Evolutionary conservation across 2,888 invertebrate genomes (phyloP), one percentile per base, ranked within the genome.

Genomic region (Marasmarcha lunaedactyla): DNA sequence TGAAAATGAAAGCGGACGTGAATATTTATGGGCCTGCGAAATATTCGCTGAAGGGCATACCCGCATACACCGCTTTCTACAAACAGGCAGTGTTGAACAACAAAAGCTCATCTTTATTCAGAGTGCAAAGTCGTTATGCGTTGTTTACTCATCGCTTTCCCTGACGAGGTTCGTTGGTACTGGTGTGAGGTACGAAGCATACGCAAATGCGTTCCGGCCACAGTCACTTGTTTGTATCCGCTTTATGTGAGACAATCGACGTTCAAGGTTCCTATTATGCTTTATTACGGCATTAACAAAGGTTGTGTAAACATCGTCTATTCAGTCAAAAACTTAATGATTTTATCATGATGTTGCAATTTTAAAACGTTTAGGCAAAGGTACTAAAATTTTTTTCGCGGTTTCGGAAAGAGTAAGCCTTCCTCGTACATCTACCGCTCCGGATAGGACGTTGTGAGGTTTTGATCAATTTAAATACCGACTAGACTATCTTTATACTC

Each of bases 61-160:
- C 81, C 79, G 79, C 69, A 78, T 78, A 63, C 60, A 57, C 65
- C 68, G 63, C 83, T 81, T 83, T 83, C 83, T 79, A 77, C 72
- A 65, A 68, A 73, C 72, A 69, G 47, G 55, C 57, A 51, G 54
- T 46, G 30, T 30, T 30, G 34, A 50, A 55, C 54, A 56, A 69
- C 68, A 71, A 76, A 77, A 78, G 76, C 77, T 79, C 77, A 79
- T 81, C 77, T 63, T 63, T 81, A 83, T 81, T 74, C 78, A 64
- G 53, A 47, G 45, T 59, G 64, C 68, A 70, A 74, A 50, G 55
- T 47, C 49, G 51, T 46, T 54, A 49, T 50, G 53, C 47, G 59
- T 55, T 67, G 63, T 68, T 65, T 60, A 62, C 52, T 55, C 54
- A 64, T 48, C 63, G 71, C 81, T 81, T 83, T 81, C 81, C 67